Evolutionary conservation across 2,888 invertebrate species (phyloP).

Genomic region (Rotaria magnacalcarata): DNA sequence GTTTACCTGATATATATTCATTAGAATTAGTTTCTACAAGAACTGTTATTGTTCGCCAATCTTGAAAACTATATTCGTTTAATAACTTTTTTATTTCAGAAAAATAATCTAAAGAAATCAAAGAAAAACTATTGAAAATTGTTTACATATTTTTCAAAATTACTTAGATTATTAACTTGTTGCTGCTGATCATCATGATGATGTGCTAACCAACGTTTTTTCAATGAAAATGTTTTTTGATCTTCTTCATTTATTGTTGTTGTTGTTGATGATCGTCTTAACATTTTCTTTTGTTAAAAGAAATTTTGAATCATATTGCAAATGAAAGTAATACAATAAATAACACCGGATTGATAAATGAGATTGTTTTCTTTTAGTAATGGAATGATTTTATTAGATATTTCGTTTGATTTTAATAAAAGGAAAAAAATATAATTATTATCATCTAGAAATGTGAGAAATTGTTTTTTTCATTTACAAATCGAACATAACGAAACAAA

Average conservation of each 20-base stretch:
- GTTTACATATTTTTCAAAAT: too few relatives aligned
- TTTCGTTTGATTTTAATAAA: neutral
- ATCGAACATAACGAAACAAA: neutral
- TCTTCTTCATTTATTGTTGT: neutral
- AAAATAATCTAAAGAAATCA: neutral
- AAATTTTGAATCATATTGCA: slow-evolving; percentile 3
- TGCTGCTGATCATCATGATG: neutral
- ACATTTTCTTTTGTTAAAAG: neutral
- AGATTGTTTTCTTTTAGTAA: neutral
- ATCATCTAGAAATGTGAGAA: neutral
- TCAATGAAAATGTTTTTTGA: neutral
- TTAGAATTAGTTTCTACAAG: neutral
- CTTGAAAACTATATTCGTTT: slow-evolving; percentile 1
- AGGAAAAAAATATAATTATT: neutral
- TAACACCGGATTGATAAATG: neutral
- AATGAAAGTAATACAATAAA: neutral
- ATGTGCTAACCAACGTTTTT: slow-evolving; percentile 14
- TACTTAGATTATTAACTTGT: too few relatives aligned
- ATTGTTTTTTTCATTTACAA: neutral
- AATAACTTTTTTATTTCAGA: neutral
- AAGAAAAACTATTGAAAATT: too few relatives aligned
- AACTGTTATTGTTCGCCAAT: slow-evolving; percentile 6
- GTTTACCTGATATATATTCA: neutral
- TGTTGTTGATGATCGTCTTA: neutral
- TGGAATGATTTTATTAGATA: neutral